Evolutionary conservation across 2,888 invertebrate species (phyloP).

Genomic region (Hypolimnas misippus): DNA sequence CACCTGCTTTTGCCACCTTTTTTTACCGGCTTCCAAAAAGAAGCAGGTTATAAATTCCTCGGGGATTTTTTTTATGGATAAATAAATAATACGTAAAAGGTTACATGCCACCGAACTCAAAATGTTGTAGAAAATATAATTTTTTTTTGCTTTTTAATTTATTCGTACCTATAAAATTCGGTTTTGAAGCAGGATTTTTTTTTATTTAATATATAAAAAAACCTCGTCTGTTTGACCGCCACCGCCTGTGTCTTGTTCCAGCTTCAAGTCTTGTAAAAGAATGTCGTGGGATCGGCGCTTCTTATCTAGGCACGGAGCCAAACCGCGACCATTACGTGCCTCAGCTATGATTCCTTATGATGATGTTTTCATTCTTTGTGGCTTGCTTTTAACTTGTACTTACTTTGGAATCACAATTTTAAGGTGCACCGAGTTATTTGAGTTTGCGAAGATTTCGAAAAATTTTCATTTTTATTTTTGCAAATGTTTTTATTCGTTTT

Average conservation of each 20-base stretch:
- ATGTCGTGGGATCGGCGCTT: conserved; percentile 58
- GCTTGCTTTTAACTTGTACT: conserved; percentile 39
- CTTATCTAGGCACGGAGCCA: conserved; percentile 57
- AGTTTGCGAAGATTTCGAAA: neutral
- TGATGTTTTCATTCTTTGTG: conserved; percentile 47
- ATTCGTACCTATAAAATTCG: no score
- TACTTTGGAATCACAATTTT: conserved; percentile 26
- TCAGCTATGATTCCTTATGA: conserved; percentile 47
- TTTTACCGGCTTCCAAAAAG: no score
- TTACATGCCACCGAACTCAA: no score
- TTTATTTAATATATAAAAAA: no score
- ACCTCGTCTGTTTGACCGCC: no score
- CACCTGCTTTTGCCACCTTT: no score
- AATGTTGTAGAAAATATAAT: no score
- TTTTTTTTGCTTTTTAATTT: no score
- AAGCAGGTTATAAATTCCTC: no score
- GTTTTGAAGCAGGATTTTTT: no score
- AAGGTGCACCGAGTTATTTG: conserved; percentile 11
- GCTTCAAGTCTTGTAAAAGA: conserved; percentile 58
- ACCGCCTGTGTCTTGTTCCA: conserved; percentile 32
- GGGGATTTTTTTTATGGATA: no score
- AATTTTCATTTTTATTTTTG: neutral
- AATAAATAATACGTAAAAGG: no score
- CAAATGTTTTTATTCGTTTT: neutral
- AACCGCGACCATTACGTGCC: conserved; percentile 49